Percentiles rank a stretch among this genome's conserved stretches.
phyloP scores from a whole-genome alignment of 2,888 invertebrate genomes.

The Melieria omissa region DNA sequence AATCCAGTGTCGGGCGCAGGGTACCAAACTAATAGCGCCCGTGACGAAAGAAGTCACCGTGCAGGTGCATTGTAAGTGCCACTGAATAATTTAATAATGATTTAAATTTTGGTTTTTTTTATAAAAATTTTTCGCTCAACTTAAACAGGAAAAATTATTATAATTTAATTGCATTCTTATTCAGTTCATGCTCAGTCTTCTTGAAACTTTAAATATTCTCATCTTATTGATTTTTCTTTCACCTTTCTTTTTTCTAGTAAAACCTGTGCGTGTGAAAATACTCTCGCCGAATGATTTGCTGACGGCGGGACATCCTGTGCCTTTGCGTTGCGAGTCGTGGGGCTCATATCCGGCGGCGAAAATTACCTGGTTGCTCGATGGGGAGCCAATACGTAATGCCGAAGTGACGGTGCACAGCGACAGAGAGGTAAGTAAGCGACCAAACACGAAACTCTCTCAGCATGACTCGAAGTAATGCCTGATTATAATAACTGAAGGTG shows the following conservation, averaged over 20 bases:
- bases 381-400: constrained; percentile 73
- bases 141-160: constrained; percentile 1
- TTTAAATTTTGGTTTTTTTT: no score
- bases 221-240: background rate
- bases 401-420: constrained; percentile 72
- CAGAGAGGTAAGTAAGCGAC: constrained; percentile 57
- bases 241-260: constrained; percentile 70
- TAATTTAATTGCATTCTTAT: background rate
- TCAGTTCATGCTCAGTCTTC: background rate
- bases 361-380: constrained; percentile 83
- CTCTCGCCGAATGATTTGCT: constrained; percentile 78
- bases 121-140: no score
- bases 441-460: no score
- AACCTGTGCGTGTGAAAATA: constrained; percentile 81
- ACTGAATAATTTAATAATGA: background rate
- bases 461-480: no score
- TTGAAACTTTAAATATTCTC: background rate
- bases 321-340: constrained; percentile 81
- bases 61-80: constrained; percentile 75
- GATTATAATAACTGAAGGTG: no score
- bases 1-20: constrained; percentile 82
- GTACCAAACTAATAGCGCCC: constrained; percentile 77
- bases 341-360: constrained; percentile 87
- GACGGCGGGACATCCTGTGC: constrained; percentile 79
- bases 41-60: constrained; percentile 79